A percentile compares a stretch with the other conserved stretches of the same genome.
Conservation (phyloP, 2,888 invertebrate species). For the Zygogramma bicolorata region DNA sequence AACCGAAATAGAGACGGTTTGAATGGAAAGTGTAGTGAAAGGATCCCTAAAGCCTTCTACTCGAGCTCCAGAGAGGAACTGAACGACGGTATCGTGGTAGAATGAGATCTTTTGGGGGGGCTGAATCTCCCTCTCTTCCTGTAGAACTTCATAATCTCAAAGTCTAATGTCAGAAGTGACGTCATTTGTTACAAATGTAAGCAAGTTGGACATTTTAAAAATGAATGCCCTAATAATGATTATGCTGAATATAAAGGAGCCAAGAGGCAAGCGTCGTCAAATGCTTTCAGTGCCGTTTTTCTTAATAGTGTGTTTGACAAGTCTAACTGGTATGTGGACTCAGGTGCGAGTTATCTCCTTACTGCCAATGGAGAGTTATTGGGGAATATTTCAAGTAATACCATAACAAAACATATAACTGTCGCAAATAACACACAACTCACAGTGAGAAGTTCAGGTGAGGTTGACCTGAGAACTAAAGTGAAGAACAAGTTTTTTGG, state of each 20-base stretch:
- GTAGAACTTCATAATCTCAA: too few species aligned
- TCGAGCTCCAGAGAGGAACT: too few species aligned
- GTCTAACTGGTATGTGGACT: constrained; percentile 35
- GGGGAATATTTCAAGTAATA: not conserved
- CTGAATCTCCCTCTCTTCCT: too few species aligned
- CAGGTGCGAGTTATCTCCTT: constrained; percentile 33
- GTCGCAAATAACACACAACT: constrained; percentile 28
- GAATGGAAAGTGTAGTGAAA: too few species aligned
- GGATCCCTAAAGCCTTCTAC: too few species aligned
- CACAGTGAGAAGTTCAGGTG: constrained; percentile 18
- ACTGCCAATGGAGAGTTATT: constrained; percentile 28
- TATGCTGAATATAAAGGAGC: not conserved
- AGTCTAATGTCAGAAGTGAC: not conserved
- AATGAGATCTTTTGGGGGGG: too few species aligned
- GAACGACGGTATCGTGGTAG: too few species aligned
- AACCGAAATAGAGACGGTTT: too few species aligned
- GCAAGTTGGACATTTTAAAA: not conserved
- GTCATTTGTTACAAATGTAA: not conserved
- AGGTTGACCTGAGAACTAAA: constrained; percentile 12
- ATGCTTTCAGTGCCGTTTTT: constrained; percentile 25
- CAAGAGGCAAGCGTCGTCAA: not conserved
- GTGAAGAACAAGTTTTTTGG: not conserved
- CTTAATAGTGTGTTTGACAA: constrained; percentile 19
- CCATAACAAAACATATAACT: constrained; percentile 20
- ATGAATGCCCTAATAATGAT: not conserved